Evolutionary conservation across 1,140 invertebrate genomes (phyloP).

Genomic region (Drosophila saltans): DNA sequence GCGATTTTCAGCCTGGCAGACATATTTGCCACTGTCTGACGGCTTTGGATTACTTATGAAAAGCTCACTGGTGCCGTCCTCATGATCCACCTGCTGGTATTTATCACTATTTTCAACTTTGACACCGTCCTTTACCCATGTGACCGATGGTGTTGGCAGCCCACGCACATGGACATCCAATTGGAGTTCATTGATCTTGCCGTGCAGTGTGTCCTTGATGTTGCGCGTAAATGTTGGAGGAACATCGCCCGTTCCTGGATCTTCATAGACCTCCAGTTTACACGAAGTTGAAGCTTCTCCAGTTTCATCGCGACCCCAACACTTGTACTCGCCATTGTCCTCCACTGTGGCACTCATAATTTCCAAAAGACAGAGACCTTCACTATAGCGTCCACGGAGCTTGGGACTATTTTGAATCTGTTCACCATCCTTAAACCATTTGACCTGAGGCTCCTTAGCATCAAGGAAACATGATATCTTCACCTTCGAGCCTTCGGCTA

Average conservation of each 20-base stretch:
- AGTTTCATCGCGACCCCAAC: conserved; percentile 86
- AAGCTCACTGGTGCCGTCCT: conserved; percentile 89
- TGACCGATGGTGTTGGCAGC: conserved; percentile 88
- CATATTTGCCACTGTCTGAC: conserved; percentile 89
- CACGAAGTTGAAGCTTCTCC: conserved; percentile 73
- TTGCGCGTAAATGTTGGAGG: conserved; percentile 82
- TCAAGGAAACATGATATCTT: conserved; percentile 94
- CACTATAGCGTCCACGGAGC: conserved; percentile 85
- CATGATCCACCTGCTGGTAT: conserved; percentile 84
- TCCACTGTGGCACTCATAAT: conserved; percentile 85
- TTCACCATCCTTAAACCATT: conserved; percentile 90
- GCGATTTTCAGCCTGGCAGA: conserved; percentile 87
- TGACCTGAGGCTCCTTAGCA: conserved; percentile 89
- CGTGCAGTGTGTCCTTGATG: conserved; percentile 87
- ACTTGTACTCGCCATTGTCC: conserved; percentile 87
- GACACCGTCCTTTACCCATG: conserved; percentile 91
- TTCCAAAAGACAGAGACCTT: conserved; percentile 87
- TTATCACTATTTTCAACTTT: conserved; percentile 84
- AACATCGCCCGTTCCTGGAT: conserved; percentile 77
- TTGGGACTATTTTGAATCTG: conserved; percentile 82
- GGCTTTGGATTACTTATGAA: conserved; percentile 86
- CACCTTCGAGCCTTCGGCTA: conserved; percentile 89
- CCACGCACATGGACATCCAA: conserved; percentile 90
- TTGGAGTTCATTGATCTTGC: conserved; percentile 88
- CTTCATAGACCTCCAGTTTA: conserved; percentile 70